phyloP scores from a whole-genome alignment of 2,797 vertebrate species.

The Mus caroli region DNA sequence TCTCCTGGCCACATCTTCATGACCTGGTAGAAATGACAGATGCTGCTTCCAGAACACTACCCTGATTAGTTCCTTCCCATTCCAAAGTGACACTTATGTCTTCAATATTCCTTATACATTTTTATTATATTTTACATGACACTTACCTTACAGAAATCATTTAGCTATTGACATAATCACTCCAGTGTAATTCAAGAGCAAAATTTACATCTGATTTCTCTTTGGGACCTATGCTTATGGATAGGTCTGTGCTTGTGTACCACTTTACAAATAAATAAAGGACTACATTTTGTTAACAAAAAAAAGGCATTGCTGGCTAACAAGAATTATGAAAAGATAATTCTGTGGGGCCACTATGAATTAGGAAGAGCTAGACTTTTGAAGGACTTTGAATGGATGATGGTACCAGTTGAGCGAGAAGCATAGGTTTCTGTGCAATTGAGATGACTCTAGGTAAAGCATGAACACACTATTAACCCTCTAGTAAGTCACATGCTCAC shows the following conservation, averaged over 20 bases:
- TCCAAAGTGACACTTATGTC: neutral
- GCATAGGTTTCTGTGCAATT: neutral
- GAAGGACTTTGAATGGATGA: neutral
- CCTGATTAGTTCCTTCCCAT: neutral
- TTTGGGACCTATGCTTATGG: neutral
- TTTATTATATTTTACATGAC: neutral
- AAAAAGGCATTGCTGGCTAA: neutral
- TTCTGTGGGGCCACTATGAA: neutral
- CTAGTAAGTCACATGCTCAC: neutral
- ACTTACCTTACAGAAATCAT: neutral
- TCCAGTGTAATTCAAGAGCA: neutral
- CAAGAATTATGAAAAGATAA: neutral
- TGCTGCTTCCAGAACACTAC: neutral
- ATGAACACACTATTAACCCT: too few relatives aligned
- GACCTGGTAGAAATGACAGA: neutral
- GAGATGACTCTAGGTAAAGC: too few relatives aligned
- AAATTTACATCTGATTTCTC: neutral
- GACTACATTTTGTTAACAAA: neutral
- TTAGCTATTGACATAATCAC: neutral
- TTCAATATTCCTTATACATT: neutral
- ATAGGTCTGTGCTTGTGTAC: neutral
- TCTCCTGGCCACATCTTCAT: neutral
- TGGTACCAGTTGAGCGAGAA: neutral
- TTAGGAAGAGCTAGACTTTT: neutral
- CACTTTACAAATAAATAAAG: constrained; percentile 32